Evolutionary conservation across 2,113 vertebrate genomes (phyloP).

Genomic region (Tauraco erythrolophus): DNA sequence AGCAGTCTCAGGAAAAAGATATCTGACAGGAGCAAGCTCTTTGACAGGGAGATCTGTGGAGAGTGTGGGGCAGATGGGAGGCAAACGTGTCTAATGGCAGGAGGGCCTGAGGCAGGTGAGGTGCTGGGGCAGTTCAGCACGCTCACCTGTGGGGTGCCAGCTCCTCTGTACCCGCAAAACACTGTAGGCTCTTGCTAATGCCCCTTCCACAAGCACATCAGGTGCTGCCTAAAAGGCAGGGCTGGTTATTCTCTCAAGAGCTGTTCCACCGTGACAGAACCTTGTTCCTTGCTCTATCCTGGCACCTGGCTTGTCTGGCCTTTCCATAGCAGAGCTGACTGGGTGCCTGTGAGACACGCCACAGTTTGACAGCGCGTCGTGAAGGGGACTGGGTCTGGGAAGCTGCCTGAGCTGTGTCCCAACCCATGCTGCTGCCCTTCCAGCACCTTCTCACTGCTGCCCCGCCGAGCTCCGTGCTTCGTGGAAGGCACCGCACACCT

Average conservation of each 20-base stretch:
- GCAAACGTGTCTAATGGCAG: not conserved
- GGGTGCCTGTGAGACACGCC: not conserved
- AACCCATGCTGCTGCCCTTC: not conserved
- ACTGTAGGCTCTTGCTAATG: accelerated
- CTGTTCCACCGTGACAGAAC: not conserved
- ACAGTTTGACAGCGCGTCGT: accelerated
- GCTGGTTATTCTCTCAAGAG: not conserved
- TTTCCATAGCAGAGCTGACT: not conserved
- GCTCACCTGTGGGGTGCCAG: not conserved
- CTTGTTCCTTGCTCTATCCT: not conserved
- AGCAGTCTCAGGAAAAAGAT: not conserved
- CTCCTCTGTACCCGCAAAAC: not conserved
- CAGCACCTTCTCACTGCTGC: not conserved
- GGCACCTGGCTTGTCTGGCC: not conserved
- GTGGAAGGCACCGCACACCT: not conserved
- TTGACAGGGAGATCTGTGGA: not conserved
- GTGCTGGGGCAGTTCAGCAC: not conserved
- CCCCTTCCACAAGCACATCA: not conserved
- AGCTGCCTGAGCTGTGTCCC: not conserved
- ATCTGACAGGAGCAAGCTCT: not conserved
- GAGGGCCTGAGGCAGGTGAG: not conserved
- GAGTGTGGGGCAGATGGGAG: not conserved
- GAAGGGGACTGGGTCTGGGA: not conserved
- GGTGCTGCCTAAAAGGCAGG: not conserved
- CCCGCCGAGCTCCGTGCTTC: not conserved